Evolutionary conservation across 2,113 vertebrate species (phyloP).

Genomic region (Scartelaos histophorus): DNA sequence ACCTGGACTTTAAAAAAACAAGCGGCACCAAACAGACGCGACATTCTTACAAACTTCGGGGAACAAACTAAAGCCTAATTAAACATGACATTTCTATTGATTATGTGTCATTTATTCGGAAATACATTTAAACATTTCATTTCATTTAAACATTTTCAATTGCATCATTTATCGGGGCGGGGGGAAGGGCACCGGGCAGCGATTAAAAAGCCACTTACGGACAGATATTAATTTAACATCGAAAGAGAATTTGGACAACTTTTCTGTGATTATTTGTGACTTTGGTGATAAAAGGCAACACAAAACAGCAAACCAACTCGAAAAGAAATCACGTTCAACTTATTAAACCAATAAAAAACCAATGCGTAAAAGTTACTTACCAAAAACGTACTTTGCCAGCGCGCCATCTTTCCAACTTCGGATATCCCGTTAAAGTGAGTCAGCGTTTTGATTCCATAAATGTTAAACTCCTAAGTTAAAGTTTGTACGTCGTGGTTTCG

Average conservation of each 20-base stretch:
- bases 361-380: neutral
- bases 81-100: neutral
- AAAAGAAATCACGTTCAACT: neutral
- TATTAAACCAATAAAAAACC: neutral
- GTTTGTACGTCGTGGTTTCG: neutral
- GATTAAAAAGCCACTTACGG: neutral
- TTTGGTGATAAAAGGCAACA: accelerated
- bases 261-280: neutral
- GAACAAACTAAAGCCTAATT: too few relatives aligned
- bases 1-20: neutral
- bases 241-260: too few relatives aligned
- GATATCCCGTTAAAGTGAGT: too few relatives aligned
- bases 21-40: neutral
- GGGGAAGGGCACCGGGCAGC: neutral
- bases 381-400: neutral
- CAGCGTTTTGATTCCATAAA: too few relatives aligned
- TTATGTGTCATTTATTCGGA: neutral
- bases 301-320: neutral
- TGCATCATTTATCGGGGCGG: too few relatives aligned
- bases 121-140: neutral
- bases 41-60: slow-evolving; percentile 5
- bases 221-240: too few relatives aligned
- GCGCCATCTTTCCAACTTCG: neutral
- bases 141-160: too few relatives aligned
- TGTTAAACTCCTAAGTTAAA: neutral